phyloP scores from a whole-genome alignment of 2,888 invertebrate species.

The Drosophila borealis region DNA sequence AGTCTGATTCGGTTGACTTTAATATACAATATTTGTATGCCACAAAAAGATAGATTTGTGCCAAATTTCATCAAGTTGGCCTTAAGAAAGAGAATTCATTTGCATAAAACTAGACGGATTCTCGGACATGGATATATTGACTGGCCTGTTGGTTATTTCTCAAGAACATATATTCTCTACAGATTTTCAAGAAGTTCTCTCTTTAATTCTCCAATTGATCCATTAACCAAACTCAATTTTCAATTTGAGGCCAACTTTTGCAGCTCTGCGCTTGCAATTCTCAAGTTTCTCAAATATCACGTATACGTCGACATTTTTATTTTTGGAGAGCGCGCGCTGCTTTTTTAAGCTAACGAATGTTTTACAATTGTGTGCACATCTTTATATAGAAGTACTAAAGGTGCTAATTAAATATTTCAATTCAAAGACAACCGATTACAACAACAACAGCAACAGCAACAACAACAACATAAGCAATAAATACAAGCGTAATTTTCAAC shows the following conservation, averaged over 20 bases:
- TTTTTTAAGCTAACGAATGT: slow-evolving; percentile 14
- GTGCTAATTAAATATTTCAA: slow-evolving; percentile 73
- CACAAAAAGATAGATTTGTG: no score
- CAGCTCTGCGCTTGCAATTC: slow-evolving; percentile 1
- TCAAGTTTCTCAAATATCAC: slow-evolving; percentile 33
- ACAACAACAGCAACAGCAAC: slow-evolving; percentile 27
- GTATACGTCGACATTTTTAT: slow-evolving; percentile 15
- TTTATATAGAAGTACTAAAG: slow-evolving; percentile 29
- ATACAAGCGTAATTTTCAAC: slow-evolving; percentile 57
- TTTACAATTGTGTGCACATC: neutral
- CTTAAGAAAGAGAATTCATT: no score
- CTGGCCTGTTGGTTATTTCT: no score
- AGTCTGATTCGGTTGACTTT: no score
- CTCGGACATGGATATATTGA: no score
- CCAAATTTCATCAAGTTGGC: no score
- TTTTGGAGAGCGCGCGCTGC: neutral
- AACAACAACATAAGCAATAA: slow-evolving; percentile 38
- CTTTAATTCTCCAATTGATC: no score
- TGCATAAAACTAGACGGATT: no score
- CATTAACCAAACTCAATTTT: neutral
- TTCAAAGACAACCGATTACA: slow-evolving; percentile 65
- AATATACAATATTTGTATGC: no score
- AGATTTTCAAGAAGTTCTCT: neutral
- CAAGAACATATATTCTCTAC: no score
- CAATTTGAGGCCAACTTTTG: neutral